phyloP scores from a whole-genome alignment of 2,113 vertebrate genomes.

The Copsychus sechellarum region DNA sequence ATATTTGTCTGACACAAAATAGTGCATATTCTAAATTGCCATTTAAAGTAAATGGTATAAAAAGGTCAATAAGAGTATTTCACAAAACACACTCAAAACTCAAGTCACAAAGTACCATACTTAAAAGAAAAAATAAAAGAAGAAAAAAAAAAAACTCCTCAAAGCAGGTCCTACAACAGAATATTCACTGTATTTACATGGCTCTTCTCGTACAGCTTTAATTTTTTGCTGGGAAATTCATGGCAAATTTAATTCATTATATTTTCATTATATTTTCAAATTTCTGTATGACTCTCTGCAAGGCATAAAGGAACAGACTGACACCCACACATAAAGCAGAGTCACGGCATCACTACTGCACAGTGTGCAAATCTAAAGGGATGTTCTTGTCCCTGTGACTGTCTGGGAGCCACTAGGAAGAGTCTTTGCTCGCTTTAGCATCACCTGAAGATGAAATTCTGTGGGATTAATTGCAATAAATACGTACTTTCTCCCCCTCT shows the following conservation, averaged over 20 bases:
- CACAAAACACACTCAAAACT: background rate
- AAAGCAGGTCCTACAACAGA: background rate
- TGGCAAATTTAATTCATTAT: background rate
- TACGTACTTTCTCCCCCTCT: background rate
- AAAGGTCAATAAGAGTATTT: background rate
- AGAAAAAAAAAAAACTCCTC: background rate
- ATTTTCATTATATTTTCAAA: background rate
- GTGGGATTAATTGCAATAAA: conserved; percentile 2
- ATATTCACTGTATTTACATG: background rate
- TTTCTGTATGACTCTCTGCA: background rate
- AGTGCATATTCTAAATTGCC: background rate
- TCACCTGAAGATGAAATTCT: conserved; percentile 3
- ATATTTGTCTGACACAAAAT: background rate
- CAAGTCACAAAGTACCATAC: background rate
- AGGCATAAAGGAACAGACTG: background rate
- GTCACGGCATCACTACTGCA: background rate
- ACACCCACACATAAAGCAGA: background rate
- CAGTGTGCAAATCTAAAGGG: background rate
- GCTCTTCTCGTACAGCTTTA: background rate
- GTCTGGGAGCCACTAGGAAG: background rate
- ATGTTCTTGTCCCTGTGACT: background rate
- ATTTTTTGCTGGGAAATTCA: background rate
- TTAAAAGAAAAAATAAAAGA: background rate
- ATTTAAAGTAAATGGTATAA: background rate
- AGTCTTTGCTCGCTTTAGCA: background rate